A percentile compares a stretch with the other conserved stretches of the same genome.
phyloP scores from a whole-genome alignment of 2,113 vertebrate genomes.

The Dromiciops gliroides region DNA sequence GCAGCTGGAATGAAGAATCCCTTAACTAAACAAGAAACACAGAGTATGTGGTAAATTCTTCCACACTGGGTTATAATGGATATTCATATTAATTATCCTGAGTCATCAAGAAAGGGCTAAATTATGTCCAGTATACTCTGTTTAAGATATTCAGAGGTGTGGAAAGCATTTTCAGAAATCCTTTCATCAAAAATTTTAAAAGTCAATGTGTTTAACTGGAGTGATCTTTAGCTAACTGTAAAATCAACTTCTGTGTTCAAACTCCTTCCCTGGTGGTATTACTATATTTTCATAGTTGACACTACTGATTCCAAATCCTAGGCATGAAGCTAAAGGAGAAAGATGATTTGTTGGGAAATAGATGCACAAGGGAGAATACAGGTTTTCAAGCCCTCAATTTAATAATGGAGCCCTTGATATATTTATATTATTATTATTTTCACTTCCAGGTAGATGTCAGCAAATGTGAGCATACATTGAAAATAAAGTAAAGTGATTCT shows the following conservation, averaged over 20 bases:
- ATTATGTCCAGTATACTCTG: background rate
- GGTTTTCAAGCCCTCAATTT: background rate
- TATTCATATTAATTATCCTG: background rate
- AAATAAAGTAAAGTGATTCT: background rate
- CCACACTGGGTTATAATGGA: background rate
- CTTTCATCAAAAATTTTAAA: background rate
- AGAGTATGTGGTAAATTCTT: background rate
- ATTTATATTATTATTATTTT: background rate
- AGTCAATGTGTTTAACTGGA: background rate
- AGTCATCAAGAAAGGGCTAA: background rate
- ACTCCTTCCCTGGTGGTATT: background rate
- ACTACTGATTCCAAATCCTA: background rate
- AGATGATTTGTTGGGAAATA: background rate
- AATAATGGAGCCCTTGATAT: background rate
- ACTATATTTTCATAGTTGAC: background rate
- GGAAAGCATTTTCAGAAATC: background rate
- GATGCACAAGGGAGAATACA: background rate
- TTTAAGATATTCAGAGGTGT: background rate
- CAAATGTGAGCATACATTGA: background rate
- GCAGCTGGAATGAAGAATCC: background rate
- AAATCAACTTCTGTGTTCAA: background rate
- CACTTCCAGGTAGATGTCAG: background rate
- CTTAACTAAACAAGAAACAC: background rate
- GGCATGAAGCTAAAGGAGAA: background rate
- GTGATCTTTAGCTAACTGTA: background rate